Evolutionary conservation across 2,888 invertebrate species (phyloP), one percentile per base, ranked within the genome.

Genomic region (Selenia dentaria): DNA sequence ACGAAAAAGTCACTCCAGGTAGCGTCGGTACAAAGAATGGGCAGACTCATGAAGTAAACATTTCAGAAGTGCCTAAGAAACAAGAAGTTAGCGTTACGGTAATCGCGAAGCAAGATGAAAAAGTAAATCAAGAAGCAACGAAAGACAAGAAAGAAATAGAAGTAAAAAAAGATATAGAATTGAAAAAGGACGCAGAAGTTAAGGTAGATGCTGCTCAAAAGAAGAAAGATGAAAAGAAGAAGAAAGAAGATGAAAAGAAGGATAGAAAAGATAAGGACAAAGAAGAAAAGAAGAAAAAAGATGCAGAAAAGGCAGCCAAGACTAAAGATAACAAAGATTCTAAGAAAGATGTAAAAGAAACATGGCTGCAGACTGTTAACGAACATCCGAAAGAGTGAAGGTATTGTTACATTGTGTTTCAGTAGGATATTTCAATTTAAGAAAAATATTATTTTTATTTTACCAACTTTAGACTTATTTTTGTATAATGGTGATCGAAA

Each of bases 371-470:
- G 36, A 64, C 61, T 0, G 63, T 66, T 1, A 53, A 53, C 2
- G 69, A 69, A 48, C 38, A 56, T 4, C 55, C 67, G 1, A 69
- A 59, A 33, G 58, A 63, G 24, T 59, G 57, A 34, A 0, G 8
- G 2, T 22, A 22, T 4, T 8, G 6, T n/a, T n/a, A n/a, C n/a
- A n/a, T n/a, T n/a, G n/a, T n/a, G n/a, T n/a, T n/a, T n/a, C n/a
- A n/a, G n/a, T n/a, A n/a, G n/a, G n/a, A n/a, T n/a, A n/a, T n/a
- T n/a, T n/a, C n/a, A n/a, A n/a, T n/a, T n/a, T n/a, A n/a, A n/a
- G n/a, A n/a, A n/a, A n/a, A n/a, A n/a, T n/a, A n/a, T n/a, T n/a
- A n/a, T n/a, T n/a, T n/a, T n/a, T n/a, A n/a, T n/a, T n/a, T n/a
- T n/a, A n/a, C n/a, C n/a, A n/a, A n/a, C n/a, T n/a, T n/a, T n/a